Percentiles rank a stretch among this genome's conserved stretches.
phyloP scores from a whole-genome alignment of 1,140 invertebrate species.

The Acromyrmex echinatior region DNA sequence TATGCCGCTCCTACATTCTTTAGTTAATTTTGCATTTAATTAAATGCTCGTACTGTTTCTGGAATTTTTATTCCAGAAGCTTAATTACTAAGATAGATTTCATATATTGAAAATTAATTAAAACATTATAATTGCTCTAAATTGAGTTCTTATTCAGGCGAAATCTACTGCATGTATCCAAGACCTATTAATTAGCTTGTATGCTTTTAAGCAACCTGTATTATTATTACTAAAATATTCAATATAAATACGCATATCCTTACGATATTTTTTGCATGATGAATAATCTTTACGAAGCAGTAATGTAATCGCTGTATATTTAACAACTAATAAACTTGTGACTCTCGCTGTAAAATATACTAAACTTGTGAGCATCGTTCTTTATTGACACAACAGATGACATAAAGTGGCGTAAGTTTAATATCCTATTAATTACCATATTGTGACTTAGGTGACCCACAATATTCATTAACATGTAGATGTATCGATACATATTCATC shows the following conservation, averaged over 20 bases:
- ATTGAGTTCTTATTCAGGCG: not conserved
- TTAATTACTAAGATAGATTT: slow-evolving; percentile 8
- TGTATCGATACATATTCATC: slow-evolving; percentile 5
- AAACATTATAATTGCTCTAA: not conserved
- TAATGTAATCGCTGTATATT: not conserved
- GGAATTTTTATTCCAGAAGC: slow-evolving; percentile 1
- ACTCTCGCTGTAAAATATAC: not conserved
- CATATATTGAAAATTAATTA: slow-evolving; percentile 20
- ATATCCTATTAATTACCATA: slow-evolving; percentile 6
- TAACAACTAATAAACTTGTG: not conserved
- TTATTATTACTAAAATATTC: not conserved
- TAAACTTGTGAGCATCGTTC: not conserved
- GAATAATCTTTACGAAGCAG: not conserved
- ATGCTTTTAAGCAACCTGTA: not conserved
- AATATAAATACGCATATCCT: not conserved
- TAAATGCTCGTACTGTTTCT: not conserved
- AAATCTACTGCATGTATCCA: not conserved
- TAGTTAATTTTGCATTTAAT: slow-evolving; percentile 4
- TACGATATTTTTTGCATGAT: not conserved
- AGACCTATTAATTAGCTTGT: not conserved
- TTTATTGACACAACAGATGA: not conserved
- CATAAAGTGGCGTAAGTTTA: slow-evolving; percentile 2
- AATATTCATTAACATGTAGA: not conserved
- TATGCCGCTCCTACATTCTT: not conserved
- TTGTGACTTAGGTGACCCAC: not conserved